Conservation (phyloP, 92 coral and sea anemone species). For the Ricordea florida region DNA sequence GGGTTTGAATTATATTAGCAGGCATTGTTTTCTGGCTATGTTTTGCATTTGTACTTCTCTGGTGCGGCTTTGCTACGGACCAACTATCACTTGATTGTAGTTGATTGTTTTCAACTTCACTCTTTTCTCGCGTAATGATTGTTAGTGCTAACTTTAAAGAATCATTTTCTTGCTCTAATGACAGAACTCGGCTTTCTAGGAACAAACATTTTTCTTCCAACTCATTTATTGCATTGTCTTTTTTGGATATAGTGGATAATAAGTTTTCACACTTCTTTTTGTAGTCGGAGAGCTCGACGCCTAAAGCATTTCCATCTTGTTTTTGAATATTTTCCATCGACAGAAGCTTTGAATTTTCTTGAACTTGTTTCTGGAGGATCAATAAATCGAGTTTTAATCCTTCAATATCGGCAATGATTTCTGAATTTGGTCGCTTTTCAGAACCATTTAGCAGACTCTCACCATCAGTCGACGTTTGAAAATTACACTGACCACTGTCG, state of each 20-base stretch:
- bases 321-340: not conserved
- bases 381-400: no score
- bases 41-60: constrained; percentile 8
- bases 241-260: no score
- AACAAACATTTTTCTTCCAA: constrained; percentile 4
- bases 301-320: not conserved
- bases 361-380: no score
- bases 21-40: not conserved
- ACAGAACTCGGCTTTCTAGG: no score
- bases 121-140: constrained; percentile 17
- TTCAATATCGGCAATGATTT: not conserved
- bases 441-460: not conserved
- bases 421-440: no score
- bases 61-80: not conserved
- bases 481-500: no score
- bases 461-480: not conserved
- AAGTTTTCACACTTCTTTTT: not conserved
- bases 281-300: not conserved
- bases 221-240: not conserved
- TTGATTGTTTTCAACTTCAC: constrained; percentile 8
- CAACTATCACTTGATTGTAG: constrained; percentile 6
- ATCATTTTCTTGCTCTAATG: no score
- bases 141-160: not conserved
- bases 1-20: not conserved
- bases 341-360: no score